Conservation (phyloP, 2,797 vertebrate species). For the Chloroceryle inda region DNA sequence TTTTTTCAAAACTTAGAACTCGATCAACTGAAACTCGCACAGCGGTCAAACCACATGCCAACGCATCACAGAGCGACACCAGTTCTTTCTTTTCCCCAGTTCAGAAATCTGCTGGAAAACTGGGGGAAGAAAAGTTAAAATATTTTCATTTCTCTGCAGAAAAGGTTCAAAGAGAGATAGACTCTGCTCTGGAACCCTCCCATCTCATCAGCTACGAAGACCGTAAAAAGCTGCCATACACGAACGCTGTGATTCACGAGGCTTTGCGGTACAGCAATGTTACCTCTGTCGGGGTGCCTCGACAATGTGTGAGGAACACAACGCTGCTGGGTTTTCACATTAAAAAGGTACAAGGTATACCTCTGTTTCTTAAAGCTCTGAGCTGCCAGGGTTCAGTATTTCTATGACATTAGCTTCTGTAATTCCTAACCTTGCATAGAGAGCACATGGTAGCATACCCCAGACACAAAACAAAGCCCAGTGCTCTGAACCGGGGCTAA, state of each 20-base stretch:
- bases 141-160: conserved; percentile 16
- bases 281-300: conserved; percentile 48
- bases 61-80: fast-evolving
- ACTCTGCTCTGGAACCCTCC: conserved; percentile 38
- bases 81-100: fast-evolving
- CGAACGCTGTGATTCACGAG: conserved; percentile 67
- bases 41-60: not conserved
- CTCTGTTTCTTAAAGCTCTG: not conserved
- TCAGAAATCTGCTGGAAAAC: not conserved
- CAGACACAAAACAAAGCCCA: not conserved
- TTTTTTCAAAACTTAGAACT: not conserved
- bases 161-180: conserved; percentile 73
- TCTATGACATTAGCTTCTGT: not conserved
- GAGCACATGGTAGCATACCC: fast-evolving
- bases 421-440: not conserved
- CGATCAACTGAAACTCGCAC: not conserved
- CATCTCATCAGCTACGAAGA: conserved; percentile 56
- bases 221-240: conserved; percentile 65
- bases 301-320: conserved; percentile 44
- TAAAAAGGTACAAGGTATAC: conserved; percentile 49
- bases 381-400: not conserved
- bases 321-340: conserved; percentile 54
- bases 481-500: not conserved
- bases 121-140: fast-evolving
- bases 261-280: conserved; percentile 63